Evolutionary conservation across 2,888 invertebrate species (phyloP), one percentile per base, ranked within the genome.

Genomic region (Cetonia aurata): DNA sequence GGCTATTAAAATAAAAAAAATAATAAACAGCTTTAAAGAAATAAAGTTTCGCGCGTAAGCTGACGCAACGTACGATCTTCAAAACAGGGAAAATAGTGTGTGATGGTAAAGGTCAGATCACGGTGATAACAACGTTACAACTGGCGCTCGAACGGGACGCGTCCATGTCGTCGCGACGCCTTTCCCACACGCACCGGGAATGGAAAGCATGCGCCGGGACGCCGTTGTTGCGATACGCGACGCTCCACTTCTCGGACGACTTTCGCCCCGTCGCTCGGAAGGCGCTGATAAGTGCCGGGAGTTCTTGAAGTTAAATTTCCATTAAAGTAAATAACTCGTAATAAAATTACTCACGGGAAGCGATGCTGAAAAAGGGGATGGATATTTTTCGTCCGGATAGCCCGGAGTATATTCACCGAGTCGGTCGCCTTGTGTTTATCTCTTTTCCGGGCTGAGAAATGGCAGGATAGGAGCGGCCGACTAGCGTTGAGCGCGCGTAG

Each of bases 251-350:
- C 62, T 33, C 17, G 50, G 50, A 10, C 33, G 19, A 65, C 41
- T 50, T 65, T 65, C 33, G 33, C 33, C 1, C 48, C 50, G 50
- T 52, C n/a, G n/a, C n/a, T n/a, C 4, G 52, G 37, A 65, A 65
- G 50, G 62, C 52, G 50, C 62, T 41, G 62, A 52, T 65, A 65
- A 65, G 50, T 65, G 50, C 62, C 17, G 37, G 17, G 50, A 65
- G 37, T 65, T 65, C 50, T 50, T 65, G 37, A 65, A 65, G 62
- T 52, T 65, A 65, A 65, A 65, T 65, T 65, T 65, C 62, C 62
- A 65, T 65, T 65, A 65, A 50, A 65, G 62, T 65, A 65, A 65
- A 65, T 65, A 65, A 65, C 50, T 65, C 37, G 52, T 52, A 65
- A 65, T 65, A 65, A 41, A 65, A 65, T 65, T 65, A 65, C 62